Base-by-base conservation (phyloP, 2,797 vertebrate genomes). In the Gallinago nigripennis region DNA sequence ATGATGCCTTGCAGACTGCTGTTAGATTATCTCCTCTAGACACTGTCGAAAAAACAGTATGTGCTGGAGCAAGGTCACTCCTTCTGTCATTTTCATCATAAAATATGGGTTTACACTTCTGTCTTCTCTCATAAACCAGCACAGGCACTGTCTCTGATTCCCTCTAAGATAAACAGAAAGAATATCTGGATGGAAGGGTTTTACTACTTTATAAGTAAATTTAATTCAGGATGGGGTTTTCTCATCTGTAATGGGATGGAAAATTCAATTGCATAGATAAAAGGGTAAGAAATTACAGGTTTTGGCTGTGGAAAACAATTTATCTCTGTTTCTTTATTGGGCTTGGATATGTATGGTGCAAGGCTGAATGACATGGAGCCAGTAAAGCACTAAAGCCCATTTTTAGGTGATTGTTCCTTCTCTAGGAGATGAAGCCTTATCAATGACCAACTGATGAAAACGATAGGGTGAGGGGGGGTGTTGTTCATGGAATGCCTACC, bases 1-100 rank as follows among this genome's bases (percentile, higher is more conserved):
- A 57, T 53, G 68, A 82, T 82, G 71, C 75, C 79, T 86, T 93
- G 75, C 68, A 95, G 94, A 35, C 84, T 89, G 53, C 78, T 85
- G 58, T 92, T 88, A 70, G 81, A 92, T 93, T 95, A 87, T 94
- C 88, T 95, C 53, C 51, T 93, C 41, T 43, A 93, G 73, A 93
- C 88, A 48, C 14, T 78, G 84, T 54, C 37, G 1, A 51, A 91
- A 95, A 92, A 93, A 81, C 75, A 92, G 1, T 92, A 77, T 84
- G 39, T 92, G 81, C 77, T 84, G 48, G 21, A 72, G 56, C 75
- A 93, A 95, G 90, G 95, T 95, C 81, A 93, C 53, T 96, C 86
- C 81, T 90, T 33, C 60, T 94, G 81, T 88, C 63, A 86, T 73
- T 73, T 92, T 87, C 33, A 66, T 82, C 63, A 61, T 56, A 91